Percentiles rank a stretch among this genome's conserved stretches.
Conservation (phyloP, 2,888 invertebrate species). For the Elysia crispata region DNA sequence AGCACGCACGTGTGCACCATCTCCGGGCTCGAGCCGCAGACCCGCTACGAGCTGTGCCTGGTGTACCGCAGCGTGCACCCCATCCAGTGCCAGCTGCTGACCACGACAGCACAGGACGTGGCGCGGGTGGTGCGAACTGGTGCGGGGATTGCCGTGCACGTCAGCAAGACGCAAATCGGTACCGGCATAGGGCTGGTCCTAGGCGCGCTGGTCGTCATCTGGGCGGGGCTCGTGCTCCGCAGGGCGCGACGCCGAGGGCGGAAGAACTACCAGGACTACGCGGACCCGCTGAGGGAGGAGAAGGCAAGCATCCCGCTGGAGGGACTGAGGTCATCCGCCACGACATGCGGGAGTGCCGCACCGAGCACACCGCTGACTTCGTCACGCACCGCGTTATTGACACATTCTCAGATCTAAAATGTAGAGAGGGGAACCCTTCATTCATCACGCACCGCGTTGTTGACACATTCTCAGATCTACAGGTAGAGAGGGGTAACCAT, state of each 20-base stretch:
- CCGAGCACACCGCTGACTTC: slow-evolving; percentile 72
- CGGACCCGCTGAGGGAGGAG: slow-evolving; percentile 69
- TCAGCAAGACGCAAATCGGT: slow-evolving; percentile 62
- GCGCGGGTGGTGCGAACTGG: slow-evolving; percentile 49
- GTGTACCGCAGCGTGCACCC: slow-evolving; percentile 70
- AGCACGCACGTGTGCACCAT: slow-evolving; percentile 76
- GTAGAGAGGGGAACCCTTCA: no score
- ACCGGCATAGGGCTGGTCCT: slow-evolving; percentile 62
- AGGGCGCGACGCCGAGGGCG: slow-evolving; percentile 71
- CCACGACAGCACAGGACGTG: slow-evolving; percentile 55
- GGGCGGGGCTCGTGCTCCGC: slow-evolving; percentile 74
- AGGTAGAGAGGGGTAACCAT: no score
- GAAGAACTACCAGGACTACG: slow-evolving; percentile 74
- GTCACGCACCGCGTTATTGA: slow-evolving; percentile 71
- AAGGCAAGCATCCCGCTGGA: slow-evolving; percentile 77
- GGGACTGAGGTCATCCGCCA: slow-evolving; percentile 71
- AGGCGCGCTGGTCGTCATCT: slow-evolving; percentile 63
- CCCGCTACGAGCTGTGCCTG: slow-evolving; percentile 78
- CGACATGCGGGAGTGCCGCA: slow-evolving; percentile 52
- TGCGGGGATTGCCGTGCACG: slow-evolving; percentile 60
- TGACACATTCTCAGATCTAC: slow-evolving; percentile 58
- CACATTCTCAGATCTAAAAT: slow-evolving; percentile 57
- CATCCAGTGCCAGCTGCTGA: slow-evolving; percentile 65
- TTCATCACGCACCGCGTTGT: slow-evolving; percentile 72
- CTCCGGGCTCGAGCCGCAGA: slow-evolving; percentile 75